phyloP scores from a whole-genome alignment of 2,797 vertebrate species.

The Liasis olivaceus region DNA sequence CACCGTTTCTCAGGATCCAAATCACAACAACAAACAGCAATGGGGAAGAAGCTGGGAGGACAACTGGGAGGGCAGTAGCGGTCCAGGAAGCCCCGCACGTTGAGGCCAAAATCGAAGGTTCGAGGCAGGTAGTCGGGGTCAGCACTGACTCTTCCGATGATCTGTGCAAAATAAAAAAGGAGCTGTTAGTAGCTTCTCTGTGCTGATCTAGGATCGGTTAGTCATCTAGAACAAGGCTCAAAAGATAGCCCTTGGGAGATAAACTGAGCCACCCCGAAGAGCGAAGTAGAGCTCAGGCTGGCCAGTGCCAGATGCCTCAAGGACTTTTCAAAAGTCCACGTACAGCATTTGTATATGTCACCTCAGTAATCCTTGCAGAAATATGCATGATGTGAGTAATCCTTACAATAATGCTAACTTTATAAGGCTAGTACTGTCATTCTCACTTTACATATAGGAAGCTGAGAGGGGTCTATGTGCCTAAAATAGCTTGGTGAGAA shows the following conservation, averaged over 20 bases:
- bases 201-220: not conserved
- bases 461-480: not conserved
- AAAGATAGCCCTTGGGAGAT: not conserved
- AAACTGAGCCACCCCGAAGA: not conserved
- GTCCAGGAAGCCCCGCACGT: constrained; percentile 91
- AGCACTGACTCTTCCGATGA: constrained; percentile 94
- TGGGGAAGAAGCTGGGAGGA: constrained; percentile 90
- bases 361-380: not conserved
- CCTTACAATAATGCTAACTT: not conserved
- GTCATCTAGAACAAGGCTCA: not conserved
- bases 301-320: not conserved
- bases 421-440: no score
- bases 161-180: constrained; percentile 69
- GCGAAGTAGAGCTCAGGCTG: not conserved
- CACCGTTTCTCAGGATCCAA: constrained; percentile 94
- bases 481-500: not conserved
- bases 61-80: constrained; percentile 88
- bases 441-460: not conserved
- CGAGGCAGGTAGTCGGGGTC: constrained; percentile 97
- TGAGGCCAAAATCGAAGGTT: constrained; percentile 91
- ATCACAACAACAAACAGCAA: constrained; percentile 92
- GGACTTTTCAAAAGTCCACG: not conserved
- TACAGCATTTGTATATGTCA: not conserved
- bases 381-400: not conserved
- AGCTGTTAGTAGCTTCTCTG: not conserved